Conservation (phyloP, 1,140 invertebrate species). For the Metaphire vulgaris region DNA sequence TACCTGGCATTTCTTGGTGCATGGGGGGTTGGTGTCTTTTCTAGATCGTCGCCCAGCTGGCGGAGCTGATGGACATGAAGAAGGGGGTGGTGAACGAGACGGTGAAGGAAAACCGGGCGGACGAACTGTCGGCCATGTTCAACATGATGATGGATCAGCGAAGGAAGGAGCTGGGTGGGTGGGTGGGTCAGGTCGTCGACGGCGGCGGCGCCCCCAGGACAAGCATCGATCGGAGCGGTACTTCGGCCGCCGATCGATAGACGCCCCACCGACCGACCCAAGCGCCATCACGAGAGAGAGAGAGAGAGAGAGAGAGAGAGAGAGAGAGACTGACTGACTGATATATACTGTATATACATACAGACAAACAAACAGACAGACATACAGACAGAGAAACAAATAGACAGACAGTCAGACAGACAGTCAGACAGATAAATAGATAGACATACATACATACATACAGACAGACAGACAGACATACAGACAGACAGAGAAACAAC, state of each 20-base stretch:
- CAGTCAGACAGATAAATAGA: background rate
- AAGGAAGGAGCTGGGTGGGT: constrained; percentile 31
- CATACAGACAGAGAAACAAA: background rate
- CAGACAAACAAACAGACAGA: background rate
- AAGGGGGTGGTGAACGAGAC: constrained; percentile 44
- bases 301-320: background rate
- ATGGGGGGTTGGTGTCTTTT: background rate
- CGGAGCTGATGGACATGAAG: constrained; percentile 39
- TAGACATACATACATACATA: too few species aligned
- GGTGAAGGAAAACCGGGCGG: constrained; percentile 46
- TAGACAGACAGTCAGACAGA: background rate
- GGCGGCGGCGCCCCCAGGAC: too few species aligned
- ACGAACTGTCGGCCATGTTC: constrained; percentile 50
- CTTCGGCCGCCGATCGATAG: too few species aligned
- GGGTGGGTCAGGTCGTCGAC: too few species aligned
- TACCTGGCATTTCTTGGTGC: too few species aligned
- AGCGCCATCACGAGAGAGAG: too few species aligned
- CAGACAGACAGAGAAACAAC: too few species aligned
- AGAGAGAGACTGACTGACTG: background rate
- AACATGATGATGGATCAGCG: constrained; percentile 47
- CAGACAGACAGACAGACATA: too few species aligned
- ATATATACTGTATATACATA: background rate
- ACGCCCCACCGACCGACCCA: too few species aligned
- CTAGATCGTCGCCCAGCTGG: constrained; percentile 43
- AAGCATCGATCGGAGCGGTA: too few species aligned